phyloP scores from a whole-genome alignment of 2,888 invertebrate species.

The Caenorhabditis japonica region DNA sequence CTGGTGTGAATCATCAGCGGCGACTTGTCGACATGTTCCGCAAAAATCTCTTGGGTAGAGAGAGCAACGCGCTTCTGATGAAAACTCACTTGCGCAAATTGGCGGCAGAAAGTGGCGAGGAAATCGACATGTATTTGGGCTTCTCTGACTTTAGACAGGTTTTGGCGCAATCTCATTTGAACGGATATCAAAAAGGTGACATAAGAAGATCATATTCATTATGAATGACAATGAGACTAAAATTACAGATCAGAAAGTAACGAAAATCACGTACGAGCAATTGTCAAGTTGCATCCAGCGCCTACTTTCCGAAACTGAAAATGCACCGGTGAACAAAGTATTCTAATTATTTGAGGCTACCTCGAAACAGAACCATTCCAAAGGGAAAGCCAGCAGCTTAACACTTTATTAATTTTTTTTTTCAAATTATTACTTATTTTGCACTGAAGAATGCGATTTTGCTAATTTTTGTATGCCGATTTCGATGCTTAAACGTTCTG shows the following conservation, averaged over 20 bases:
- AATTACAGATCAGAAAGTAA: slow-evolving; percentile 58
- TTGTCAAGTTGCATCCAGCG: slow-evolving; percentile 47
- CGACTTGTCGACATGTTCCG: slow-evolving; percentile 65
- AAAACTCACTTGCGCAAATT: slow-evolving; percentile 66
- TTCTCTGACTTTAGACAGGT: slow-evolving; percentile 66
- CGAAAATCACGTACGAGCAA: slow-evolving; percentile 60
- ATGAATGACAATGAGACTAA: slow-evolving; percentile 1
- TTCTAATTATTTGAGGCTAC: not conserved
- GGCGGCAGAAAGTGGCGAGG: slow-evolving; percentile 56
- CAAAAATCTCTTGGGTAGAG: slow-evolving; percentile 52
- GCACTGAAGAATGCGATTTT: no score
- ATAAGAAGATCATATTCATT: not conserved
- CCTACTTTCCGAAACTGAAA: slow-evolving; percentile 26
- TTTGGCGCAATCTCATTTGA: slow-evolving; percentile 56
- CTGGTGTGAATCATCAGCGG: slow-evolving; percentile 46
- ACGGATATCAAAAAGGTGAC: slow-evolving; percentile 41
- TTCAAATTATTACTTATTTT: no score
- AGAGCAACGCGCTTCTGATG: slow-evolving; percentile 52
- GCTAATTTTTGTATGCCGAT: no score
- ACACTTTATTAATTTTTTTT: no score
- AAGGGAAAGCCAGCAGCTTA: no score
- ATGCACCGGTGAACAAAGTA: slow-evolving; percentile 27
- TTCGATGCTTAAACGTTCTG: no score
- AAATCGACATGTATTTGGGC: slow-evolving; percentile 63
- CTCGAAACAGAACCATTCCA: no score